Base-by-base conservation (phyloP, 64 coral and sea anemone species). In the Pocillopora damicornis region DNA sequence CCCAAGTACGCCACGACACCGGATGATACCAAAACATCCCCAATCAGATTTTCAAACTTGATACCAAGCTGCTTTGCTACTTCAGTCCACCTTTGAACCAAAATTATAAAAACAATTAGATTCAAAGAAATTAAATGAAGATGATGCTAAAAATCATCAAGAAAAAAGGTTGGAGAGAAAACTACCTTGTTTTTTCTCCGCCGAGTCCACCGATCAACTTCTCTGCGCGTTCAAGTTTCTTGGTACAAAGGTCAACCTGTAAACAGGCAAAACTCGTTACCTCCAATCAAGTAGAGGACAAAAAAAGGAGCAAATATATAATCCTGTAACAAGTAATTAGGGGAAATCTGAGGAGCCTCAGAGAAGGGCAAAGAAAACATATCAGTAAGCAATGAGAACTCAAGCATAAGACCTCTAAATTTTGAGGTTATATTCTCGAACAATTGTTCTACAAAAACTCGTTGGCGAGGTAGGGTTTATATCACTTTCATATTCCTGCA, bases 211-310 rank as follows among this genome's bases (percentile, higher is more conserved):
- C 93, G 76, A 98, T 98, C 59, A 98, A 73, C 85, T 98, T 98
- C 67, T 98, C 96, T 78, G 96, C 96, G 76, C 96, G 93, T 25
- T 98, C 96, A 30, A 98, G 90, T 78, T 98, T 98, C 79, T 98
- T 98, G 15, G 96, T 92, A 93, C 96, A 98, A 61, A 98, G 90
- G 34, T 98, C 96, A 74, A 98, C 96, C 96, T 98, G 58, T 10
- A 89, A 78, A 78, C 18, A 74, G 75, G 73, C 15, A 9, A 59
- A 64, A 26, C 63, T 13, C 17, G 22, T 58, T 75, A 22, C 60
- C 42, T 73, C 25, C 14, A 26, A 86, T 2, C 22, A 51, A 72
- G 61, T 13, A 51, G 42, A 51, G 42, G 42, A 1, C 42, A 51
- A 13, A 20, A 42, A 4, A 61, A 2, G 36, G 25, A 0, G 42